Base-by-base conservation (phyloP, 2,113 vertebrate species). In the Cinclus mexicanus region DNA sequence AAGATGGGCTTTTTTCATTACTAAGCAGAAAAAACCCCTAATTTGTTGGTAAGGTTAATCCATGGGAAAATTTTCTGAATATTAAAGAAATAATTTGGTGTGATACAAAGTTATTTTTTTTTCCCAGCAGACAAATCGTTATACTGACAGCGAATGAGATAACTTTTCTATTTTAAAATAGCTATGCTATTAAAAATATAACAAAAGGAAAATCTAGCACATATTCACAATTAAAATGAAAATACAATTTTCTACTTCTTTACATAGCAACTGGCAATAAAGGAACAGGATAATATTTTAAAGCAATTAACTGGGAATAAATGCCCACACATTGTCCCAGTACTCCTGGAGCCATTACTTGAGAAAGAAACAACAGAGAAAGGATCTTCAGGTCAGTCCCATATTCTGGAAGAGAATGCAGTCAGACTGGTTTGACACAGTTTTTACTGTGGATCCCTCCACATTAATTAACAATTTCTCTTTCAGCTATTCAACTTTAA, bases 21-120 rank as follows among this genome's bases (percentile, higher is more conserved):
- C 44, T 90, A 91, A 83, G 82, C 61, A 87, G 56, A 91, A 85
- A 94, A 89, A 71, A 44, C 28, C 6, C 53, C 61, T 95, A 65
- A 39, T 90, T 90, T 83, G n/a, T 41, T 76, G 42, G 53, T 79
- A 90, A 87, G 2, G 10, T 35, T 91, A 94, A 88, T 93, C 79
- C 90, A 90, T 69, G 64, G 39, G 55, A 88, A 94, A 88, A 65
- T 23, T 90, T 60, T 37, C 47, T 46, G 85, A 92, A 80, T 95
- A 96, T 85, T 95, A 85, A 90, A 79, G 83, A 72, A 90, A 85
- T 68, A 72, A 94, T 85, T 96, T 70, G 39, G 22, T 90, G 88
- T 29, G 31, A 93, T 53, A 83, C 12, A 61, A 85, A 76, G 35
- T 75, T 85, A 13, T 78, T 88, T 82, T 37, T 37, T 37, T 75